Percentiles rank a stretch among this genome's conserved stretches.
phyloP scores from a whole-genome alignment of 2,797 vertebrate species.

The Myotis myotis region DNA sequence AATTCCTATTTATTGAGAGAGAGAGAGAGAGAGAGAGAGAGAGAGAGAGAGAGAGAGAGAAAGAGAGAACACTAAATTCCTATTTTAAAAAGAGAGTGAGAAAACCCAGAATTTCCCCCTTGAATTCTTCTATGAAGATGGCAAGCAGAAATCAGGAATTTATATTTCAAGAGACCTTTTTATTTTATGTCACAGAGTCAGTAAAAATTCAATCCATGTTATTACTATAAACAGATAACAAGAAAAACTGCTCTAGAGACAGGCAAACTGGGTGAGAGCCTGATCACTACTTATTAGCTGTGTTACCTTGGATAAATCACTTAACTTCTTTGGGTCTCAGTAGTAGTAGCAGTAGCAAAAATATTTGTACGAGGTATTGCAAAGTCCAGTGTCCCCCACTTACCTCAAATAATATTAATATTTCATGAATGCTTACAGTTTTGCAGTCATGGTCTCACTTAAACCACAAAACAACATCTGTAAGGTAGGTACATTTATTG shows the following conservation, averaged over 20 bases:
- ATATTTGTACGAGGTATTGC: neutral
- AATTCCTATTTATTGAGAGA: neutral
- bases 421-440: neutral
- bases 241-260: neutral
- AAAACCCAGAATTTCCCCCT: neutral
- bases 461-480: neutral
- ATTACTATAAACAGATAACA: conserved; percentile 13
- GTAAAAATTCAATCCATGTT: neutral
- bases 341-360: neutral
- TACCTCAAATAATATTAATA: neutral
- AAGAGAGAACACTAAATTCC: conserved; percentile 13
- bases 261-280: neutral
- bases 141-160: conserved; percentile 34
- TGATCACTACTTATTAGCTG: neutral
- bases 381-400: neutral
- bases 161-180: conserved; percentile 37
- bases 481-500: neutral
- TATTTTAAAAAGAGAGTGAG: neutral
- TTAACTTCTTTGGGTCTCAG: neutral
- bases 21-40: neutral
- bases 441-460: neutral
- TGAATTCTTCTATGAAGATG: conserved; percentile 41
- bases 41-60: neutral
- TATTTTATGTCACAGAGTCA: conserved; percentile 47
- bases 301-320: neutral